phyloP scores from a whole-genome alignment of 1,140 invertebrate genomes.

The Drosophila watanabei region DNA sequence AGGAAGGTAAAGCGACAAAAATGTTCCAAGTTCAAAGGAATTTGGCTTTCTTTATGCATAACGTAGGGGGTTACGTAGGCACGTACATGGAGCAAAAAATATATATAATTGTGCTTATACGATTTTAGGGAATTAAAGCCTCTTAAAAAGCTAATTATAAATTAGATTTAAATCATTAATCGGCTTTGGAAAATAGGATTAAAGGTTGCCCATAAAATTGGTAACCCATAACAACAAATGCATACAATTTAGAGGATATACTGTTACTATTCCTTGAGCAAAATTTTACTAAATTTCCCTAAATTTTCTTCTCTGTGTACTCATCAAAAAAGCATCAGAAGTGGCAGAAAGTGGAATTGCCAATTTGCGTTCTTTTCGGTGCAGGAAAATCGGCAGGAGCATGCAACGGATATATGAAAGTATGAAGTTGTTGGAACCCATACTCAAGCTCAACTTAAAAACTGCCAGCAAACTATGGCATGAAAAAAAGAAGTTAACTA shows the following conservation, averaged over 20 bases:
- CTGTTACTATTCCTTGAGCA: background rate
- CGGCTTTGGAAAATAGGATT: background rate
- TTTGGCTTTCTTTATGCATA: constrained; percentile 63
- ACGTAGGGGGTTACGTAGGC: constrained; percentile 47
- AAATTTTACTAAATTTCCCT: no score
- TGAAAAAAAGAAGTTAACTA: constrained; percentile 52
- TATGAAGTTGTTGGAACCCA: constrained; percentile 33
- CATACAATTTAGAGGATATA: background rate
- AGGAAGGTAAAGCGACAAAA: constrained; percentile 48
- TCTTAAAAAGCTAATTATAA: no score
- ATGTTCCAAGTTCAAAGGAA: constrained; percentile 72
- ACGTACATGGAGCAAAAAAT: constrained; percentile 7
- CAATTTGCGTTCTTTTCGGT: constrained; percentile 64
- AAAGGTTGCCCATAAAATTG: background rate
- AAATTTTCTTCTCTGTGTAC: constrained; percentile 28
- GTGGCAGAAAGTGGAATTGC: constrained; percentile 75
- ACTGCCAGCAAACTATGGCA: constrained; percentile 33
- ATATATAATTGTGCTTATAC: background rate
- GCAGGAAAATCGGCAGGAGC: constrained; percentile 15
- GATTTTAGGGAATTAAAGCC: background rate
- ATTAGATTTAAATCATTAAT: background rate
- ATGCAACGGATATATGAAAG: constrained; percentile 25
- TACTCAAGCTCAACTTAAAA: constrained; percentile 43
- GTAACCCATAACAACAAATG: background rate
- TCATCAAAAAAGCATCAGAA: constrained; percentile 76